These are phyloP conservation scores for Dasyurus viverrinus DNA, from an alignment of 2,113 vertebrate species.

Conservation along the genomic window DNA sequence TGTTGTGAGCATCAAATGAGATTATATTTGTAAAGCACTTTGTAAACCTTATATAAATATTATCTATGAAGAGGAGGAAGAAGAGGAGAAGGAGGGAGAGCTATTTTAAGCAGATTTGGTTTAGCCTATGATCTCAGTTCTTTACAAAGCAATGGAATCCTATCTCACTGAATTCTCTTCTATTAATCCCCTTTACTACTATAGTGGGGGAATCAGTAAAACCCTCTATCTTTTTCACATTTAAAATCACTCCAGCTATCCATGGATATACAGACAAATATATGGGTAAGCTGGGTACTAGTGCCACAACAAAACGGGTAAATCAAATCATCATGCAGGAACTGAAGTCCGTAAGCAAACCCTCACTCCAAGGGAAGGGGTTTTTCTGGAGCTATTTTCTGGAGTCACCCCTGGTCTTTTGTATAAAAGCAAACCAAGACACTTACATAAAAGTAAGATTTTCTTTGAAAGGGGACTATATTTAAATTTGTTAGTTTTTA, in stretches of 20 bases:
- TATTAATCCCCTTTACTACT: slow-evolving; percentile 16
- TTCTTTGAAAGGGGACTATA: not conserved
- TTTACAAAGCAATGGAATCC: not conserved
- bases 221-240: not conserved
- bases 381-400: not conserved
- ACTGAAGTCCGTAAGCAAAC: not conserved
- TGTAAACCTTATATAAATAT: not conserved
- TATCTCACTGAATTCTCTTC: not conserved
- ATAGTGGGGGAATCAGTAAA: slow-evolving; percentile 9
- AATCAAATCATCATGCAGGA: not conserved
- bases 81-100: not conserved
- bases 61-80: not conserved
- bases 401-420: not conserved
- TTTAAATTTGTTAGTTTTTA: not conserved
- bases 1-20: not conserved
- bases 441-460: not conserved
- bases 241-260: not conserved
- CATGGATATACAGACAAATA: not conserved
- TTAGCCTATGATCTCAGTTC: not conserved
- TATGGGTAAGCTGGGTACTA: not conserved
- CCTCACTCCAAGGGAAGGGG: not conserved
- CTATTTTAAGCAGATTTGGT: not conserved
- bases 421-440: not conserved
- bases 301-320: not conserved
- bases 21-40: not conserved